These are phyloP conservation scores for Plecturocebus donacophilus DNA, from an alignment of 2,113 vertebrate species.

Conservation along the genomic window DNA sequence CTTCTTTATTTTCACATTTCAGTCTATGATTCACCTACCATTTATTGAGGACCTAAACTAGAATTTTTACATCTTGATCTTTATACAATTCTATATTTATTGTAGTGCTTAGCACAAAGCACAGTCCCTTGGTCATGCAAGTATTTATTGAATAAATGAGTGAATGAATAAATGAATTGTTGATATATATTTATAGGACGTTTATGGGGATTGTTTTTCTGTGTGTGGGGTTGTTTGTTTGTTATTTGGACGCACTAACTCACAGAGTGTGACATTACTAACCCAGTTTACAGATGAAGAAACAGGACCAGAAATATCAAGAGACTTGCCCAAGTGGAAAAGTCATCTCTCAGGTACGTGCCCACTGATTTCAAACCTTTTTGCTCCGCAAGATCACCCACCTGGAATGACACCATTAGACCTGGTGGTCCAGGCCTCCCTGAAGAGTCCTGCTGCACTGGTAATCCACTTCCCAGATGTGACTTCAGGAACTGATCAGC, in stretches of 20 bases:
- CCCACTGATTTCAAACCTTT: neutral
- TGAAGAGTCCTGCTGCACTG: neutral
- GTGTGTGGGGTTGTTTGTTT: neutral
- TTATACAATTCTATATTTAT: neutral
- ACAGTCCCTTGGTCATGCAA: neutral
- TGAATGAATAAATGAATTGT: neutral
- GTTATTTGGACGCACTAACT: neutral
- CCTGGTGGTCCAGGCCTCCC: neutral
- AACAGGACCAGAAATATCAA: neutral
- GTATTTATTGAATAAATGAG: neutral
- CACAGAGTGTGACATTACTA: conserved; percentile 7
- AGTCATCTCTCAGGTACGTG: neutral
- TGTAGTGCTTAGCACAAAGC: neutral
- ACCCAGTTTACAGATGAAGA: conserved; percentile 24
- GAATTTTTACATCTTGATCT: neutral
- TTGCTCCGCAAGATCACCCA: neutral
- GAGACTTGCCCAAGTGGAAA: neutral
- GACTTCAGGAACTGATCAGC: neutral
- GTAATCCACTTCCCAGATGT: neutral
- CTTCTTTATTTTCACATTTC: neutral
- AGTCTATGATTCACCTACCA: neutral
- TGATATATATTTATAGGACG: neutral
- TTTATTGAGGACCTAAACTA: neutral
- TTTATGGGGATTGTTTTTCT: conserved; percentile 43
- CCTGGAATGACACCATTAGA: neutral